Conservation (phyloP, 1,140 invertebrate species). For the Polyergus mexicanus region DNA sequence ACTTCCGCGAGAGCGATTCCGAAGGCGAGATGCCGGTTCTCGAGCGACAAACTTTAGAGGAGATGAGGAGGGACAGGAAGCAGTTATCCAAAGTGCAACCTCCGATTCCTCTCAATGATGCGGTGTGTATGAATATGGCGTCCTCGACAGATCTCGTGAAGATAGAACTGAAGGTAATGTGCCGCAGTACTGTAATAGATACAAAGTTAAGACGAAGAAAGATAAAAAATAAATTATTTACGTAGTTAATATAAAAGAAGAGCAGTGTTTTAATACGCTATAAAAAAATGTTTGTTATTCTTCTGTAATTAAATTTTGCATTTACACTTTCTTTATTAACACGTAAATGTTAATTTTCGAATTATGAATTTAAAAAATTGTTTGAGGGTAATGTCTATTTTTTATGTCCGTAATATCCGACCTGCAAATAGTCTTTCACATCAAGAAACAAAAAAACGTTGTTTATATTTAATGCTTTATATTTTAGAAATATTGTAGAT, state of each 20-base stretch:
- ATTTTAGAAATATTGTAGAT: no score
- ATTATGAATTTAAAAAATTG: no score
- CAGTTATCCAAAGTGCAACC: conserved; percentile 86
- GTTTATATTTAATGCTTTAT: background rate
- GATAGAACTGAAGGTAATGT: conserved; percentile 82
- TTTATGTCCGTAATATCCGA: no score
- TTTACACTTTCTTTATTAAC: no score
- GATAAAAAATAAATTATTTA: conserved; percentile 1
- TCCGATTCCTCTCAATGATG: conserved; percentile 84
- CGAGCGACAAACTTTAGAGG: conserved; percentile 87
- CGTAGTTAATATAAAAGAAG: background rate
- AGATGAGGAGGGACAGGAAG: conserved; percentile 87
- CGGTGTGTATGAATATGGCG: conserved; percentile 80
- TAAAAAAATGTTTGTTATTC: background rate
- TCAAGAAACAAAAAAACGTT: background rate
- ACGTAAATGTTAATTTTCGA: no score
- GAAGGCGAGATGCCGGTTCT: conserved; percentile 88
- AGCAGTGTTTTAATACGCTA: background rate
- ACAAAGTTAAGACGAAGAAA: background rate
- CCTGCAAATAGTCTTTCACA: background rate
- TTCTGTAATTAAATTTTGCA: background rate
- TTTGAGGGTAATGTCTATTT: no score
- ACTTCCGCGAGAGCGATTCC: conserved; percentile 88
- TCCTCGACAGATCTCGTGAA: conserved; percentile 82
- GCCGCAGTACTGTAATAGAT: background rate